Conservation (phyloP, 2,797 vertebrate species). For the Mus minutoides region DNA sequence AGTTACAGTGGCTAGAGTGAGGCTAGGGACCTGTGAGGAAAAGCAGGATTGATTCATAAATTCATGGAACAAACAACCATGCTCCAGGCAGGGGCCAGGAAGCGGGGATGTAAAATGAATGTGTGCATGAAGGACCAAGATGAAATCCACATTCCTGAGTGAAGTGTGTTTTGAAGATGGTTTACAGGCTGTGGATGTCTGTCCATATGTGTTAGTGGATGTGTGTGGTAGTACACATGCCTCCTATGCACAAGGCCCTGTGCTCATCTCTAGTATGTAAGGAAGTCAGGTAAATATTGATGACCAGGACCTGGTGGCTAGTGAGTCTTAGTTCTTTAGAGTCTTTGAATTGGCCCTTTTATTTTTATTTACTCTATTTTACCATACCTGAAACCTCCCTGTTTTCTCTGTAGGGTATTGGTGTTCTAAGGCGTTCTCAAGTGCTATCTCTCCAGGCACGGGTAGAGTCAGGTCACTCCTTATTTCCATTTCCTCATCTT, state of each 20-base stretch:
- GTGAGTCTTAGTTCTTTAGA: not conserved
- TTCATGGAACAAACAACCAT: not conserved
- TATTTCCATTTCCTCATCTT: slow-evolving; percentile 8
- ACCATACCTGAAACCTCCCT: not conserved
- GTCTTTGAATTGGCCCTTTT: not conserved
- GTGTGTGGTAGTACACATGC: too few species aligned
- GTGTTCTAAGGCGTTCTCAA: not conserved
- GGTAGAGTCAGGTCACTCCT: not conserved
- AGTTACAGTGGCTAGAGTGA: not conserved
- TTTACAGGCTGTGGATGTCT: not conserved
- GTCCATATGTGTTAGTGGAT: not conserved
- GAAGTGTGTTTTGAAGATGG: not conserved
- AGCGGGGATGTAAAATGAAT: not conserved
- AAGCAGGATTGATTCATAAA: not conserved
- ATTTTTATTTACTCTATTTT: not conserved
- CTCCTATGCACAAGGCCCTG: not conserved
- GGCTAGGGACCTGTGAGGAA: slow-evolving; percentile 1
- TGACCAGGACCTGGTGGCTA: not conserved
- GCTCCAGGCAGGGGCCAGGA: not conserved
- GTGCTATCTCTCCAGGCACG: not conserved
- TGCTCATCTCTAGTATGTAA: not conserved
- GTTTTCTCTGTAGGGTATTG: not conserved
- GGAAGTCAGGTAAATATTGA: not conserved
- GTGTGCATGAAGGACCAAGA: not conserved
- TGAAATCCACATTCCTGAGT: not conserved